These are phyloP conservation scores for Cryptotis parvus DNA, from an alignment of 2,113 vertebrate species.

Conservation along the genomic window DNA sequence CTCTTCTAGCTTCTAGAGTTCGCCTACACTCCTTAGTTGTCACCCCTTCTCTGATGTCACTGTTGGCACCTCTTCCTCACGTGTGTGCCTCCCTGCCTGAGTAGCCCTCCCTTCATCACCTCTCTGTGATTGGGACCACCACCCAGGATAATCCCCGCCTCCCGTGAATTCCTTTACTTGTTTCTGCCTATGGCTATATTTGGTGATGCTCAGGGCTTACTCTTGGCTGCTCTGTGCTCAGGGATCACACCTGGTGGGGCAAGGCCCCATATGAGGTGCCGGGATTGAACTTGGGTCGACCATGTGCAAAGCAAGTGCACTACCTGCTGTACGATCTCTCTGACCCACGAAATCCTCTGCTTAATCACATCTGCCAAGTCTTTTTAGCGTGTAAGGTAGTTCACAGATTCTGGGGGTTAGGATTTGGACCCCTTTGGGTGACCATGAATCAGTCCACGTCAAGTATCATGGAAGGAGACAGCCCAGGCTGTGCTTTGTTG, in stretches of 20 bases:
- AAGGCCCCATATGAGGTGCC: too few species aligned
- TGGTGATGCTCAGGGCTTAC: too few species aligned
- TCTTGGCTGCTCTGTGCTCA: too few species aligned
- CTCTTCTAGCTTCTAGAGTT: neutral
- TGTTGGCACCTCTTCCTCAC: neutral
- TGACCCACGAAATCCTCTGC: neutral
- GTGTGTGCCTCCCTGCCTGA: neutral
- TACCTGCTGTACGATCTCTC: too few species aligned
- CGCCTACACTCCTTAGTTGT: neutral
- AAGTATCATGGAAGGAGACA: neutral
- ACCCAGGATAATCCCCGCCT: neutral
- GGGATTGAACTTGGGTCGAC: too few species aligned
- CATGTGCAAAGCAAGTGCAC: too few species aligned
- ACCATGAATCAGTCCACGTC: neutral
- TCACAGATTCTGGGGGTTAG: neutral
- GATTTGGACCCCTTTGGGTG: neutral
- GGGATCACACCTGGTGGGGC: too few species aligned
- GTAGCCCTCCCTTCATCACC: neutral
- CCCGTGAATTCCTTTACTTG: neutral
- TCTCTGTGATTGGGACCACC: neutral
- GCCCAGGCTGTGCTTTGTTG: too few species aligned
- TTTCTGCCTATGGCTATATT: too few species aligned
- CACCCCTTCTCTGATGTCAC: neutral
- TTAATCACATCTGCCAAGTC: neutral
- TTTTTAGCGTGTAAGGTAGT: neutral